Evolutionary conservation across 2,888 invertebrate species (phyloP).

Genomic region (Netelia melanura): DNA sequence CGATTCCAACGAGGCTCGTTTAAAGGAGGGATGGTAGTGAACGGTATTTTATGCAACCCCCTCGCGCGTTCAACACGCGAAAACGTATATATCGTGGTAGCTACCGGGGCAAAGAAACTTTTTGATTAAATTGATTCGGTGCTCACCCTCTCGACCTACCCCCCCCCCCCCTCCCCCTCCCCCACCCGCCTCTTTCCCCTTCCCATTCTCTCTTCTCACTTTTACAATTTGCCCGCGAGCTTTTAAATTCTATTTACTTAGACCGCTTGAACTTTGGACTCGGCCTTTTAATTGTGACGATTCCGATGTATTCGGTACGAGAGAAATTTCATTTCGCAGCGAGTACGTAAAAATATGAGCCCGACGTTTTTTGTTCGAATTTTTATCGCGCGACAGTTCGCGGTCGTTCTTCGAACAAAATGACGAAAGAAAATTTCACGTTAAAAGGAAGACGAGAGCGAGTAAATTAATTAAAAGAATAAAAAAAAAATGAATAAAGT

Average conservation of each 20-base stretch:
- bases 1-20: slow-evolving; percentile 16
- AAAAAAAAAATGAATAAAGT: too few species aligned
- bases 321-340: too few species aligned
- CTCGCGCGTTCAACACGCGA: slow-evolving; percentile 1
- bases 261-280: not conserved
- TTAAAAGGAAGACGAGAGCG: too few species aligned
- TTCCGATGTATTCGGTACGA: not conserved
- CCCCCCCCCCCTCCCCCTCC: not conserved
- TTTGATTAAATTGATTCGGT: slow-evolving; percentile 58
- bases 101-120: slow-evolving; percentile 51
- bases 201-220: not conserved
- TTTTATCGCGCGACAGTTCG: too few species aligned
- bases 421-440: too few species aligned
- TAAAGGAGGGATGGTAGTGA: slow-evolving; percentile 7
- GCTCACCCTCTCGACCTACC: not conserved
- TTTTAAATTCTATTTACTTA: not conserved
- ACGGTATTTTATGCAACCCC: slow-evolving; percentile 42
- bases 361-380: too few species aligned
- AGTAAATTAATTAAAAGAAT: too few species aligned
- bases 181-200: not conserved
- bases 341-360: too few species aligned
- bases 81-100: slow-evolving; percentile 12
- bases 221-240: not conserved
- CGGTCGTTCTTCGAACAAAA: too few species aligned
- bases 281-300: not conserved